Evolutionary conservation across 2,797 vertebrate genomes (phyloP).

Genomic region (Tragopan temminckii): DNA sequence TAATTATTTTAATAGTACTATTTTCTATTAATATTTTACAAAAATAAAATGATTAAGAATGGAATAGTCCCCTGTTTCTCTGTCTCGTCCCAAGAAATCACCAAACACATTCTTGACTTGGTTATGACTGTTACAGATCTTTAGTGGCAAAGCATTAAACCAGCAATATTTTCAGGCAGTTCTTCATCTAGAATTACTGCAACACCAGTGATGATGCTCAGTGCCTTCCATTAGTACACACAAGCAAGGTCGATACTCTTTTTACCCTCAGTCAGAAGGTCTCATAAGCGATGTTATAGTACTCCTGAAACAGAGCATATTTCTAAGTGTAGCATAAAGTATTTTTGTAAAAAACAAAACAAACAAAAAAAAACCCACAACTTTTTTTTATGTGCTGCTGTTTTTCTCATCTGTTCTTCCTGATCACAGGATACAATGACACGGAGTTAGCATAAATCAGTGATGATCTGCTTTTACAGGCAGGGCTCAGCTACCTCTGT

Average conservation of each 20-base stretch:
- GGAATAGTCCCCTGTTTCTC: background rate
- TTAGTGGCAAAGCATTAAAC: background rate
- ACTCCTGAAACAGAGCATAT: background rate
- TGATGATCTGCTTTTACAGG: slow-evolving; percentile 14
- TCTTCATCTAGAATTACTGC: background rate
- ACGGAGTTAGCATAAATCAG: background rate
- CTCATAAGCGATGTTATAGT: background rate
- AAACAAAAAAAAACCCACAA: too few relatives aligned
- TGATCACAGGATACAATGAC: background rate
- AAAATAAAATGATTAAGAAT: background rate
- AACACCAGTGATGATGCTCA: background rate
- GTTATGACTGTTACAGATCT: background rate
- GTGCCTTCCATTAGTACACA: background rate
- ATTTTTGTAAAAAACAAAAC: background rate
- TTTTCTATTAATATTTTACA: background rate
- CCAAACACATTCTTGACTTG: background rate
- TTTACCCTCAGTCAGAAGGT: background rate
- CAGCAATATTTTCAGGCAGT: background rate
- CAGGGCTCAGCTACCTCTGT: background rate
- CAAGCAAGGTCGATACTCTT: background rate
- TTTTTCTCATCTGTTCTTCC: background rate
- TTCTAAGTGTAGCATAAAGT: background rate
- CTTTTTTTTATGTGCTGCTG: background rate
- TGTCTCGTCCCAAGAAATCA: background rate
- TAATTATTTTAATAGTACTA: background rate